These are phyloP conservation scores for Ennomos erosarius DNA, from an alignment of 2,888 invertebrate genomes.

Conservation along the genomic window DNA sequence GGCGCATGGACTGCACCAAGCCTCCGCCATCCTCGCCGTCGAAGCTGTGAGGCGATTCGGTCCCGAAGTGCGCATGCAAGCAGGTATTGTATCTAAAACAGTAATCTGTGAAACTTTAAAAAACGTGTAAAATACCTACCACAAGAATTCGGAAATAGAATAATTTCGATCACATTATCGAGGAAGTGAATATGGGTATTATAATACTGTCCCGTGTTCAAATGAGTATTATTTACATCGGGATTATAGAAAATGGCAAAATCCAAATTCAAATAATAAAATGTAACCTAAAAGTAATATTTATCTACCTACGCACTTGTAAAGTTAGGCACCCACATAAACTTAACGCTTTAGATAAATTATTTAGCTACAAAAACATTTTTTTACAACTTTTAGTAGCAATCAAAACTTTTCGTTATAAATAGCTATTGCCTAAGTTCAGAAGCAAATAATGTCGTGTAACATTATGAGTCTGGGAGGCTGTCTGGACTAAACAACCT, in stretches of 20 bases:
- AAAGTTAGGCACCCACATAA: too few relatives aligned
- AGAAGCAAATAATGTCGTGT: conserved; percentile 25
- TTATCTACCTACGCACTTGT: too few relatives aligned
- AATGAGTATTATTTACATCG: too few relatives aligned
- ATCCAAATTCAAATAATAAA: too few relatives aligned
- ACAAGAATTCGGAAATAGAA: too few relatives aligned
- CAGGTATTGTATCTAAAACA: conserved; percentile 85
- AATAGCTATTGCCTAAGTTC: conserved; percentile 9
- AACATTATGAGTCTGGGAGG: conserved; percentile 48
- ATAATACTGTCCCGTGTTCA: too few relatives aligned
- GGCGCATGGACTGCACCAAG: conserved; percentile 90
- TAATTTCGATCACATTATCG: too few relatives aligned
- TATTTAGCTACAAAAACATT: conserved; percentile 12
- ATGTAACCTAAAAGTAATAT: too few relatives aligned
- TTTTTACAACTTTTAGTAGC: conserved; percentile 34
- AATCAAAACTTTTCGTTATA: conserved; percentile 27
- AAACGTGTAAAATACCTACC: too few relatives aligned
- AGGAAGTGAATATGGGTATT: too few relatives aligned
- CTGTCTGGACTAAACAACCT: conserved; percentile 32
- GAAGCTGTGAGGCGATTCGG: conserved; percentile 87
- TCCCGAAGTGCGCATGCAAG: conserved; percentile 84
- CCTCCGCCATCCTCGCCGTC: conserved; percentile 86
- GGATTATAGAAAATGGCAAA: too few relatives aligned
- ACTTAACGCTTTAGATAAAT: conserved; percentile 5
- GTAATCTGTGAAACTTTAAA: background rate